Evolutionary conservation across 2,113 vertebrate species (phyloP).

Genomic region (Podocnemis expansa): DNA sequence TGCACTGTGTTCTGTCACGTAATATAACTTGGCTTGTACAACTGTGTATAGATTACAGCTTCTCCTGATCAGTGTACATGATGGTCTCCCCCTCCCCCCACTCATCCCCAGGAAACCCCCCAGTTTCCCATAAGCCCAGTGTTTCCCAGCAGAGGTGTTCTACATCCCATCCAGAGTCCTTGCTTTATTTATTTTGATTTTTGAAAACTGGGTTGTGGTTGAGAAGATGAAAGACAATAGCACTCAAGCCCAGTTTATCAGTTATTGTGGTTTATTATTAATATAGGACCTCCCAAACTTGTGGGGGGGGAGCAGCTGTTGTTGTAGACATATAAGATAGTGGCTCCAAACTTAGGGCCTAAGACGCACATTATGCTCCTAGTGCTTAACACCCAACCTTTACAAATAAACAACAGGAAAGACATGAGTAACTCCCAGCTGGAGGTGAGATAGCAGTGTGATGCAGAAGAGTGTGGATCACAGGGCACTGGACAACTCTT

Average conservation of each 20-base stretch:
- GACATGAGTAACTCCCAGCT: background rate
- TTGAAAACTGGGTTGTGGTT: conserved; percentile 18
- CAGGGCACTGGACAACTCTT: background rate
- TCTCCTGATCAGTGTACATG: conserved; percentile 62
- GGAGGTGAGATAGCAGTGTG: background rate
- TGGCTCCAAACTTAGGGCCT: background rate
- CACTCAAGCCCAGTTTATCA: background rate
- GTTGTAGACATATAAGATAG: background rate
- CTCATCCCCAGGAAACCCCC: conserved; percentile 5
- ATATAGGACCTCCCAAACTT: background rate
- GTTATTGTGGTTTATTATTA: fast-evolving
- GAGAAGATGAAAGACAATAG: background rate
- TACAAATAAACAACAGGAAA: background rate
- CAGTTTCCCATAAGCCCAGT: conserved; percentile 8
- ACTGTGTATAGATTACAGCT: conserved; percentile 68
- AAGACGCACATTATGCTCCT: background rate
- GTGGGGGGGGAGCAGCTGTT: background rate
- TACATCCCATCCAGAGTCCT: conserved; percentile 27
- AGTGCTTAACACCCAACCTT: background rate
- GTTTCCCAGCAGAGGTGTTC: conserved; percentile 56
- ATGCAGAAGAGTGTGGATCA: background rate
- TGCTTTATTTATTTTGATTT: conserved; percentile 46
- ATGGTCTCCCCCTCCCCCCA: conserved; percentile 68
- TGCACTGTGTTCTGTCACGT: conserved; percentile 71
- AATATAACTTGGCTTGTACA: conserved; percentile 66